phyloP scores from a whole-genome alignment of 2,113 vertebrate genomes.

The Gracilinanus agilis region DNA sequence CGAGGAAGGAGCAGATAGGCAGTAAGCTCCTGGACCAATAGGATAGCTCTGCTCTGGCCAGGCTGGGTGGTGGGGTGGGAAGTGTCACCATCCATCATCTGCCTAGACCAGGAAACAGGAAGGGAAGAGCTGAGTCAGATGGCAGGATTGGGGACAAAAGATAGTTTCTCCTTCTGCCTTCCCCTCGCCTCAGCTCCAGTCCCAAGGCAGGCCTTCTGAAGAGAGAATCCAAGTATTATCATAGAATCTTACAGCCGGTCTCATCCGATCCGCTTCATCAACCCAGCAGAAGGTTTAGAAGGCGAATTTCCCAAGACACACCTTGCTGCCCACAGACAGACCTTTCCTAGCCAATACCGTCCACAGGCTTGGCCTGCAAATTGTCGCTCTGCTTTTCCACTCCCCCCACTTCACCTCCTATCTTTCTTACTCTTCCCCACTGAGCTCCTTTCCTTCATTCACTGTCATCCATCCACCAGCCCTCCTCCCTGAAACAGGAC shows the following conservation, averaged over 20 bases:
- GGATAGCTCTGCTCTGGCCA: neutral
- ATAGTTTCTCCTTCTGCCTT: neutral
- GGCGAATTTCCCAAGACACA: neutral
- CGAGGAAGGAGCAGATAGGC: neutral
- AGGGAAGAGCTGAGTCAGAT: neutral
- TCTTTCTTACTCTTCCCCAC: neutral
- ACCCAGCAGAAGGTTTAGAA: neutral
- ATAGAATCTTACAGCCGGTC: neutral
- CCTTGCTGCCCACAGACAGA: neutral
- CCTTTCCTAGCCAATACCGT: neutral
- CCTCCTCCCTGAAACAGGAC: neutral
- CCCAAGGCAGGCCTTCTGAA: neutral
- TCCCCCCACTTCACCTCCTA: neutral
- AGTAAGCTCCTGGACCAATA: neutral
- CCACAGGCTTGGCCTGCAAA: neutral
- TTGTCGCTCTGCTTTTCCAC: neutral
- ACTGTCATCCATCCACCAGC: neutral
- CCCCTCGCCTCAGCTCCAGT: neutral
- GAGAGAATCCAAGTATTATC: neutral
- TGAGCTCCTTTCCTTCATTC: neutral
- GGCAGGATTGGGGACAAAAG: neutral
- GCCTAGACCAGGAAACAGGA: neutral
- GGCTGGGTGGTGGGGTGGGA: neutral
- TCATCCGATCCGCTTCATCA: neutral
- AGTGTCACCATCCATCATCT: neutral